phyloP scores from a whole-genome alignment of 2,113 vertebrate genomes.

The Malurus elegans region DNA sequence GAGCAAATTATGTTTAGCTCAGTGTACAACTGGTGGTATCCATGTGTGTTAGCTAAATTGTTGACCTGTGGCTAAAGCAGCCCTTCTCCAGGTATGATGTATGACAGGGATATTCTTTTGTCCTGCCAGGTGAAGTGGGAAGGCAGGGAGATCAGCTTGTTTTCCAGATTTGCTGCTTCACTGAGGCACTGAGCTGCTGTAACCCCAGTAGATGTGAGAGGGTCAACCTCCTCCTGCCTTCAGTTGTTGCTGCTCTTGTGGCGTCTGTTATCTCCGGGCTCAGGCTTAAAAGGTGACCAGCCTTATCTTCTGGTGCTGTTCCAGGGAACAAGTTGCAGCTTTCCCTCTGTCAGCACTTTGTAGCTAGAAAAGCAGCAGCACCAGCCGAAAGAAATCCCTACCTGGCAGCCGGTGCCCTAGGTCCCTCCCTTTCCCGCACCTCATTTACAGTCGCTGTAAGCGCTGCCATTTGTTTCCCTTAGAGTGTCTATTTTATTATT shows the following conservation, averaged over 20 bases:
- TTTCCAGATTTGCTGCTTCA: neutral
- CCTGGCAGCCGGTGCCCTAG: neutral
- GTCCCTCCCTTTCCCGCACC: neutral
- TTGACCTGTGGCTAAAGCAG: neutral
- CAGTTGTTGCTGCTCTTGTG: fast-evolving
- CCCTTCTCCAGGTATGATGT: neutral
- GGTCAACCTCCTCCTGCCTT: neutral
- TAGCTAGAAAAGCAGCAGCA: neutral
- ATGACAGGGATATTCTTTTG: fast-evolving
- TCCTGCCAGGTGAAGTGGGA: neutral
- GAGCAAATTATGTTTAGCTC: neutral
- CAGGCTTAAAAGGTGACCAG: neutral
- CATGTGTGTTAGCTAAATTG: neutral
- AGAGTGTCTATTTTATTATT: neutral
- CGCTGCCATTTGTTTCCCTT: neutral
- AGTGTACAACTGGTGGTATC: fast-evolving
- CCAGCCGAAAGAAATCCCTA: neutral
- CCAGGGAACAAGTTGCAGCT: neutral
- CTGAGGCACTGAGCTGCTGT: neutral
- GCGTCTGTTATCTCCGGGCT: neutral
- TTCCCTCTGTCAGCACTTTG: neutral
- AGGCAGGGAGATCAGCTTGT: neutral
- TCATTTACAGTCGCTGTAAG: neutral
- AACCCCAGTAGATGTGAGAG: neutral
- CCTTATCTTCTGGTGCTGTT: neutral